Evolutionary conservation across 2,113 vertebrate species (phyloP).

Genomic region (Petromus typicus): DNA sequence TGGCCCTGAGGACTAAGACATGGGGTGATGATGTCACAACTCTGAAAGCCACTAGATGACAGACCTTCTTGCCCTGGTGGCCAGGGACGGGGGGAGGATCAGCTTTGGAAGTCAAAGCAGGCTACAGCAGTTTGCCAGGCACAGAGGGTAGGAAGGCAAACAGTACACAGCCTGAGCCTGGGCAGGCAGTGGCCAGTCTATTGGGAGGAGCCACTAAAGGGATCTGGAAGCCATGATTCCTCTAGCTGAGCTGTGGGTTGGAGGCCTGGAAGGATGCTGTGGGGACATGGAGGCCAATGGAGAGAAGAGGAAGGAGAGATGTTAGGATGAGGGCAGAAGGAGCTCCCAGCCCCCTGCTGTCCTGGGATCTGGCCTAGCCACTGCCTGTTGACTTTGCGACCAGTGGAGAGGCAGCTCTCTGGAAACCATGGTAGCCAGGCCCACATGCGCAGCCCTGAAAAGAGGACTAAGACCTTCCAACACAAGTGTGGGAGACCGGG

Average conservation of each 20-base stretch:
- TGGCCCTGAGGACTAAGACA: not conserved
- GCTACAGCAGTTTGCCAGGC: not conserved
- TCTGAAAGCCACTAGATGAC: not conserved
- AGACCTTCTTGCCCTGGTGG: conserved; percentile 60
- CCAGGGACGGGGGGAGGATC: conserved; percentile 53
- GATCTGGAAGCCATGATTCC: not conserved
- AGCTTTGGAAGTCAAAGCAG: not conserved
- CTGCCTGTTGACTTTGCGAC: too few species aligned
- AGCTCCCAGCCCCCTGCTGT: not conserved
- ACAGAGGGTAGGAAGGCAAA: not conserved
- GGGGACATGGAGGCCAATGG: not conserved
- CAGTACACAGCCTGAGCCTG: not conserved
- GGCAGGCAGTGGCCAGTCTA: not conserved
- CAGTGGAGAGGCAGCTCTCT: not conserved
- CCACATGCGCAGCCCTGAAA: not conserved
- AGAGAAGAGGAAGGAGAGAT: not conserved
- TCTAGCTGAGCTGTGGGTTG: not conserved
- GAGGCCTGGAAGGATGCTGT: not conserved
- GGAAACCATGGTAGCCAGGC: not conserved
- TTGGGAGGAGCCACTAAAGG: not conserved
- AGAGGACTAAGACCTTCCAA: not conserved
- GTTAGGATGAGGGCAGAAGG: not conserved
- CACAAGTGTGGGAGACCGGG: too few species aligned
- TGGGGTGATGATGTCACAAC: not conserved
- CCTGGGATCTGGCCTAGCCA: not conserved